Conservation (phyloP, 2,888 invertebrate species). For the Zonitis immaculata region DNA sequence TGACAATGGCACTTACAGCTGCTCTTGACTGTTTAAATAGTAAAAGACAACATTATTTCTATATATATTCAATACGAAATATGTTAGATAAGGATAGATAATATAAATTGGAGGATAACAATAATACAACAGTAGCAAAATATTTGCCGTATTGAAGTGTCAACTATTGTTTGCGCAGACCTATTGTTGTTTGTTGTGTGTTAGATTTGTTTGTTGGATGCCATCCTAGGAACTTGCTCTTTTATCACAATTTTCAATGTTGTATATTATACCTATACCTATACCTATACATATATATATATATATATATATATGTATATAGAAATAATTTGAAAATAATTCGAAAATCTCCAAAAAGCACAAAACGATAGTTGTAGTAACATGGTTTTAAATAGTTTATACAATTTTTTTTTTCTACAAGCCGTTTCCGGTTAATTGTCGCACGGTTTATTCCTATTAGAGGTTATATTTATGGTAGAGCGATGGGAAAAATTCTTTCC, state of each 20-base stretch:
- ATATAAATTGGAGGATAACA: slow-evolving; percentile 28
- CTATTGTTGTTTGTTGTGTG: slow-evolving; percentile 37
- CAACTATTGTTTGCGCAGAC: slow-evolving; percentile 44
- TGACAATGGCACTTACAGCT: slow-evolving; percentile 44
- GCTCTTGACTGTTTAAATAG: slow-evolving; percentile 27
- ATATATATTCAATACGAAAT: no score
- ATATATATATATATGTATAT: no score
- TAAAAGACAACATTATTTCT: slow-evolving; percentile 32
- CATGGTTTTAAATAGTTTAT: slow-evolving; percentile 23
- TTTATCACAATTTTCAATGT: slow-evolving; percentile 27
- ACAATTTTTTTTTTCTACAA: no score
- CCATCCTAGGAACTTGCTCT: slow-evolving; percentile 23
- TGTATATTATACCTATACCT: no score
- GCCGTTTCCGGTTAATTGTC: slow-evolving; percentile 27
- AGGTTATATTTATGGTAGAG: no score
- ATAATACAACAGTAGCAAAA: slow-evolving; percentile 47
- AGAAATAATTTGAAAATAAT: slow-evolving; percentile 40
- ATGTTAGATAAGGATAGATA: slow-evolving; percentile 32
- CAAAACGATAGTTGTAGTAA: slow-evolving; percentile 20
- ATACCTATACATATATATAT: no score
- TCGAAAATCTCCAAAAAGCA: slow-evolving; percentile 18
- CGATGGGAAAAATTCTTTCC: no score
- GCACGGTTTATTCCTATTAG: no score
- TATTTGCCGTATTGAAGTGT: slow-evolving; percentile 50
- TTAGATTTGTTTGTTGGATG: slow-evolving; percentile 48